Percentiles rank a stretch among this genome's conserved stretches.
These are phyloP conservation scores for Drosophila pruinosa DNA, from an alignment of 1,140 invertebrate species.

Conservation along the genomic window DNA sequence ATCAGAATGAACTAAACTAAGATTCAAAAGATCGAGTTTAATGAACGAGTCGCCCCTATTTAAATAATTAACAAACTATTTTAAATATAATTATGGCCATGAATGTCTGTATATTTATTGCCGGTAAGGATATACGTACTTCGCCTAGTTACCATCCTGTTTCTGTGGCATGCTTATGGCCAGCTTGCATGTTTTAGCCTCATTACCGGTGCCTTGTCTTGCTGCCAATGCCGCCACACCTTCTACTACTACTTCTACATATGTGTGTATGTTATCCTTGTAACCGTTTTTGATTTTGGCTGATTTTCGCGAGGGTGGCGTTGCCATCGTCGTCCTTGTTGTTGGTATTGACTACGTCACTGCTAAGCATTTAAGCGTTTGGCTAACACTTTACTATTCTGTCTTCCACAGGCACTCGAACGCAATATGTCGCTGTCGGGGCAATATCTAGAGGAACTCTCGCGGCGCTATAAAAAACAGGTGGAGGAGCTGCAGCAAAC, in stretches of 20 bases:
- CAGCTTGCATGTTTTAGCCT: slow-evolving; percentile 54
- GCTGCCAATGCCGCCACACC: slow-evolving; percentile 12
- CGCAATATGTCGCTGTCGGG: slow-evolving; percentile 97
- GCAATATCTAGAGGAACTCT: slow-evolving; percentile 97
- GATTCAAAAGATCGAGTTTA: too few species aligned
- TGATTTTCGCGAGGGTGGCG: slow-evolving; percentile 8
- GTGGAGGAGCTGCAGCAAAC: slow-evolving; percentile 96
- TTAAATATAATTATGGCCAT: too few species aligned
- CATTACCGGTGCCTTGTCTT: slow-evolving; percentile 47
- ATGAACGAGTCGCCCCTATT: too few species aligned
- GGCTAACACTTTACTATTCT: slow-evolving; percentile 8
- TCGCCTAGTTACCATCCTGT: neutral
- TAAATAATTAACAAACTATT: too few species aligned
- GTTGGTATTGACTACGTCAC: slow-evolving; percentile 10
- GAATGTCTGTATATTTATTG: too few species aligned
- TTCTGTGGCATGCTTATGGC: slow-evolving; percentile 33
- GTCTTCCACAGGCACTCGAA: slow-evolving; percentile 90
- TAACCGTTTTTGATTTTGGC: slow-evolving; percentile 37
- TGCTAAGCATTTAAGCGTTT: neutral
- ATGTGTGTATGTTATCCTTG: slow-evolving; percentile 39
- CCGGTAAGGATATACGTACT: neutral
- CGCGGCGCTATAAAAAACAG: slow-evolving; percentile 96
- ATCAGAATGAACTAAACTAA: too few species aligned
- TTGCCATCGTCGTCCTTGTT: slow-evolving; percentile 13
- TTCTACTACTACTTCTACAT: slow-evolving; percentile 20